Evolutionary conservation across 2,888 invertebrate genomes (phyloP).

Genomic region (Parasteatoda lunata): DNA sequence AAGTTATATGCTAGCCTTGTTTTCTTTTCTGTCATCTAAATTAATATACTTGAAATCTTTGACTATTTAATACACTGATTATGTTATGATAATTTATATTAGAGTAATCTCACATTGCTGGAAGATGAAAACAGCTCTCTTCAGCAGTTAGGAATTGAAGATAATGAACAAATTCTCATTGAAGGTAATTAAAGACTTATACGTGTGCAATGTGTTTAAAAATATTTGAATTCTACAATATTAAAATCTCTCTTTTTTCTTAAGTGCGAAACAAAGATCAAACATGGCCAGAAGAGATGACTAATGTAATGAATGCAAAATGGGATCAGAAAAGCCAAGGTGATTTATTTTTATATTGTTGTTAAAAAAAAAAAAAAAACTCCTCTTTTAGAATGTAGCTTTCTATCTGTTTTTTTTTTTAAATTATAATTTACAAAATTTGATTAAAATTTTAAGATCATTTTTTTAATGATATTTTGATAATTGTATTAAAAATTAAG

Average conservation of each 20-base stretch:
- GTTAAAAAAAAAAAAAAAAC: too few species aligned
- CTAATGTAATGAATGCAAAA: conserved; percentile 77
- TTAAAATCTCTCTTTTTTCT: conserved; percentile 11
- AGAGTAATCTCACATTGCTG: conserved; percentile 78
- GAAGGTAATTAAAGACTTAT: conserved; percentile 76
- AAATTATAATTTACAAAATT: too few species aligned
- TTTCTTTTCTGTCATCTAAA: not conserved
- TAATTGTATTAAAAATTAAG: too few species aligned
- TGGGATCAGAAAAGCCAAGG: conserved; percentile 75
- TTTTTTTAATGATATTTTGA: too few species aligned
- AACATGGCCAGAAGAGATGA: conserved; percentile 95
- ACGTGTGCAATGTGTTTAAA: not conserved
- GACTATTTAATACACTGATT: not conserved
- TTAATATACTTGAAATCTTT: not conserved
- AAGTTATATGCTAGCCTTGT: not conserved
- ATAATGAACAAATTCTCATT: conserved; percentile 84
- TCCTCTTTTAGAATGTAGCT: too few species aligned
- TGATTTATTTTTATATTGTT: conserved; percentile 57
- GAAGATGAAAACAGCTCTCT: conserved; percentile 87
- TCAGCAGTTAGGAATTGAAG: conserved; percentile 82
- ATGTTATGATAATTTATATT: conserved; percentile 33
- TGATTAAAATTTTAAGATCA: too few species aligned
- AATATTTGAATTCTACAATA: not conserved
- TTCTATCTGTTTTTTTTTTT: too few species aligned
- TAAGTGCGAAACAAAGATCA: conserved; percentile 87